Base-by-base conservation (phyloP, 2,113 vertebrate species). In the Entelurus aequoreus region DNA sequence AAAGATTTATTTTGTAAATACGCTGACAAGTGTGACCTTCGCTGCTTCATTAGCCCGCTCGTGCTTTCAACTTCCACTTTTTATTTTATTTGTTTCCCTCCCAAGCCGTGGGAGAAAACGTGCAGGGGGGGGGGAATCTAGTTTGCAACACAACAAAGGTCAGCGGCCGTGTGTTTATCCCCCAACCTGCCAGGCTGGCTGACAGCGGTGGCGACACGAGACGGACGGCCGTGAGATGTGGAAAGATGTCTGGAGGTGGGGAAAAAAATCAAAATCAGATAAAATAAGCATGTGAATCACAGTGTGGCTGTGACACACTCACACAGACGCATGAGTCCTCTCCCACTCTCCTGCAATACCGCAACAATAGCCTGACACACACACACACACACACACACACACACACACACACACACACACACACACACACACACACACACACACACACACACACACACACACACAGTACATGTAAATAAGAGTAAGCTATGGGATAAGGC, bases 101-200 rank as follows among this genome's bases (percentile, higher is more conserved):
- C 19, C 19, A 70, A 72, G 42, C 28, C 78, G 66, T 52, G 65
- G 44, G 66, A 74, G 28, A 28, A 28, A 28, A 28, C 28, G 28
- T 28, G 28, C 42, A 44, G 11, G 79, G 67, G 67, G 68, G 16
- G 5, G 14, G 16, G 48, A 66, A 47, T 71, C 54, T 85, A 83
- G 73, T 83, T 75, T 69, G 42, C 69, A 53, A 70, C 63, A 72
- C 60, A 74, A 68, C 60, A 82, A 86, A 86, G 84, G 80, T 86
- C 79, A 68, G 36, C 54, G 50, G 57, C 58, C 57, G 49, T 80
- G 75, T 76, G 71, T 71, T 80, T 71, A 66, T 70, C 55, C 37
- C 55, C n/a, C 62, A 36, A 76, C 63, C 65, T 68, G 72, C 50
- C 38, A 49, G 44, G 57, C n/a, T 51, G 46, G 48, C 68, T 54